Evolutionary conservation across 2,888 invertebrate genomes (phyloP).

Genomic region (Drosophila ezoana): DNA sequence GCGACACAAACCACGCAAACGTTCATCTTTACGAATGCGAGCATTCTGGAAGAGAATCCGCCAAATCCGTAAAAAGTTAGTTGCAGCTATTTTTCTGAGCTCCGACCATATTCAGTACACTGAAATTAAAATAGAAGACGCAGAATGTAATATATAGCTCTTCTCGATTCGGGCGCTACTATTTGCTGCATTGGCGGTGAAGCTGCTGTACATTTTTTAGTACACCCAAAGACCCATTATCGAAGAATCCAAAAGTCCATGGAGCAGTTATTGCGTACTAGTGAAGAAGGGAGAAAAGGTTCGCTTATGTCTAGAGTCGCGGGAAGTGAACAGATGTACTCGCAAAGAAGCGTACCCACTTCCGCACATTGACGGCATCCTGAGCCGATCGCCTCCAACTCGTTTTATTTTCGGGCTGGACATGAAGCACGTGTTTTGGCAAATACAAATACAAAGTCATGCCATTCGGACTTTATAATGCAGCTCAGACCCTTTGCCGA

Average conservation of each 20-base stretch:
- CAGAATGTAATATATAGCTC: too few relatives aligned
- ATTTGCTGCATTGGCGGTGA: too few relatives aligned
- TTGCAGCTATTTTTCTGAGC: neutral
- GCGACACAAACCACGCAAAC: neutral
- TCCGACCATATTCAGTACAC: neutral
- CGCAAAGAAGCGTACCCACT: neutral
- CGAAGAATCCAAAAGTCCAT: neutral
- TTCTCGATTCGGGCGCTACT: too few relatives aligned
- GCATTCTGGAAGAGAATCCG: neutral
- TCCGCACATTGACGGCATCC: too few relatives aligned
- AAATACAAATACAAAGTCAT: constrained; percentile 37
- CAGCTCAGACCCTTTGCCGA: constrained; percentile 2
- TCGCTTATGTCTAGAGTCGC: constrained; percentile 5
- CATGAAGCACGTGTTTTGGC: too few relatives aligned
- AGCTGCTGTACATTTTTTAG: neutral
- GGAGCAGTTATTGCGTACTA: constrained; percentile 10
- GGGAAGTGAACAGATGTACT: neutral
- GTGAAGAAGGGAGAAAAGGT: neutral
- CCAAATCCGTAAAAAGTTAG: neutral
- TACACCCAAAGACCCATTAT: neutral
- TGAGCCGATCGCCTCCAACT: too few relatives aligned
- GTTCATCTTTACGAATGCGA: too few relatives aligned
- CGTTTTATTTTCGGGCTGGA: too few relatives aligned
- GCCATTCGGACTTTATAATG: neutral
- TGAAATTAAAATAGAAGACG: too few relatives aligned